These are phyloP conservation scores for Drosophila hydei DNA, from an alignment of 1,140 invertebrate genomes.

Conservation along the genomic window DNA sequence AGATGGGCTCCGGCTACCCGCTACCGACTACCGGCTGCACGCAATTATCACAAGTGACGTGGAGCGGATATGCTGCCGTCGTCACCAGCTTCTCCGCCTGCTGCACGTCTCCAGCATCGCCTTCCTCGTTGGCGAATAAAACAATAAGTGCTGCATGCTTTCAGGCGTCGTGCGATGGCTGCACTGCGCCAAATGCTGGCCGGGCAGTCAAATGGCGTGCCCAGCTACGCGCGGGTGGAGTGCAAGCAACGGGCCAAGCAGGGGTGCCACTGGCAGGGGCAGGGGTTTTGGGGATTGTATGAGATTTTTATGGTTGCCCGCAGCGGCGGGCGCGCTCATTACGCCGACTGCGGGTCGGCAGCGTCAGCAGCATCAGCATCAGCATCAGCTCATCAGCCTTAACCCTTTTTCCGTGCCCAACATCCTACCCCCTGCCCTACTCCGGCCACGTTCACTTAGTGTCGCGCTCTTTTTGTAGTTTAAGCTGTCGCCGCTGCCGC, in stretches of 20 bases:
- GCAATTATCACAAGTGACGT: conserved; percentile 82
- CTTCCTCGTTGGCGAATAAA: conserved; percentile 61
- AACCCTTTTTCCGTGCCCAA: conserved; percentile 57
- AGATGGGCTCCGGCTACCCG: not conserved
- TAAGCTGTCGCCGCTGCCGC: conserved; percentile 57
- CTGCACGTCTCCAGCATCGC: conserved; percentile 18
- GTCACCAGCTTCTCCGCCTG: conserved; percentile 11
- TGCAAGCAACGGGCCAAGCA: not conserved
- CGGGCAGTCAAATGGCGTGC: conserved; percentile 69
- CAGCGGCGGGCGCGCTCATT: conserved; percentile 72
- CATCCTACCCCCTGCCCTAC: not conserved
- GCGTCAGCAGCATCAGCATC: conserved; percentile 23
- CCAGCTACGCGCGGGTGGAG: not conserved
- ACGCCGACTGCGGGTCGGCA: conserved; percentile 45
- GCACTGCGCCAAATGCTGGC: conserved; percentile 73
- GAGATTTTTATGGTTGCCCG: conserved; percentile 79
- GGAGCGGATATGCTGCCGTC: conserved; percentile 76
- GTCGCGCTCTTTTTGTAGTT: conserved; percentile 65
- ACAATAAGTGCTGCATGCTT: conserved; percentile 80
- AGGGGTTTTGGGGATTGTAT: conserved; percentile 9
- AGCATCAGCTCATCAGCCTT: conserved; percentile 72
- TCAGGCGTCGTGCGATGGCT: conserved; percentile 54
- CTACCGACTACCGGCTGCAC: conserved; percentile 67
- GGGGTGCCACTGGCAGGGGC: not conserved
- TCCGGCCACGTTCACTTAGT: conserved; percentile 21